Base-by-base conservation (phyloP, 1,140 invertebrate species). In the Meloidogyne floridensis region DNA sequence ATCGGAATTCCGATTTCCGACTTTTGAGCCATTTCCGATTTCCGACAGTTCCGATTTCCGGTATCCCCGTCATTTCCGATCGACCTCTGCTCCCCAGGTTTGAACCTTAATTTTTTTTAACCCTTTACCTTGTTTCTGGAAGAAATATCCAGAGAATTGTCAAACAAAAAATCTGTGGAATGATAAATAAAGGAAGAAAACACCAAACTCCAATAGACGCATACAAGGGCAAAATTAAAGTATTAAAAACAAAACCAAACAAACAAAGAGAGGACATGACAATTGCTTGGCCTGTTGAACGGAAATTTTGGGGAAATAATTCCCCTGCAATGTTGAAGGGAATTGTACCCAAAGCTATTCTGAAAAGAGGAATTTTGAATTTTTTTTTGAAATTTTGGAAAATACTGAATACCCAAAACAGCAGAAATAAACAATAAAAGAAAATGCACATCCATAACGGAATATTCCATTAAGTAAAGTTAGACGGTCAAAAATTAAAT, bases 401-500 rank as follows among this genome's bases (percentile, higher is more conserved):
- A 7, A 47, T 54, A 1, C 32, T 32, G 32, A 32, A 32, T n/a
- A 79, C 77, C 77, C 77, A 47, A 72, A 79, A 15, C 65, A 72
- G 4, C 54, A 65, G 18, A 79, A 79, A 51, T 79, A 79, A 53
- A 13, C 3, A 20, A 71, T 54, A 79, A 71, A 71, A 75, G 20
- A 53, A 43, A 74, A 42, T 42, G 72, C 72, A 82, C 86, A 87
- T 43, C 86, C 86, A 71, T 85, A 87, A 18, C 82, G n/a, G 53
- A 82, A 85, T 43, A 71, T 20, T 47, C 8, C 13, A n/a, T 76
- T 5, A 8, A 77, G n/a, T 5, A 70, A 71, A 15, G 84, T 51
- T 0, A 87, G 32, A 9, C 83, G 72, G 54, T 87, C 86, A 56
- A 86, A 87, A 65, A 83, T 13, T 18, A 85, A 42, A 78, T 87